phyloP scores from a whole-genome alignment of 2,888 invertebrate species.

The Sesamia inferens region DNA sequence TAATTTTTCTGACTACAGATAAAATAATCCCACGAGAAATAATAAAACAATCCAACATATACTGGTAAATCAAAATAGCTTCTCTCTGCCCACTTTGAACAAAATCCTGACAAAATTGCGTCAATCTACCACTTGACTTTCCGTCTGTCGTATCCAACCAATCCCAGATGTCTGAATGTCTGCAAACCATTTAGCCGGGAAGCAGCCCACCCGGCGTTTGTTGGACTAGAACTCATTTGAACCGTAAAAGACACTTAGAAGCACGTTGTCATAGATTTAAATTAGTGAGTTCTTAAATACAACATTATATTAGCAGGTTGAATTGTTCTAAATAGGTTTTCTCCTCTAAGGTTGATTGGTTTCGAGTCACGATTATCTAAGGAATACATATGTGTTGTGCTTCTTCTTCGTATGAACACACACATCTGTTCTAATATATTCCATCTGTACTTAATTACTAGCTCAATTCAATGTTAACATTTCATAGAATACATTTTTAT shows the following conservation, averaged over 20 bases:
- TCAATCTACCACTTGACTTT: neutral
- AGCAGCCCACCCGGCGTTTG: neutral
- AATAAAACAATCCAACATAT: too few species aligned
- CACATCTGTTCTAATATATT: neutral
- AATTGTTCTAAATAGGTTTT: neutral
- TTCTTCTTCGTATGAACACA: neutral
- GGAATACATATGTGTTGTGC: neutral
- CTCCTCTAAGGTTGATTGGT: neutral
- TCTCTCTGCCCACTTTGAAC: neutral
- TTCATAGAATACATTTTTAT: neutral
- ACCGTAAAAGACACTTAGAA: neutral
- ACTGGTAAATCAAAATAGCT: neutral
- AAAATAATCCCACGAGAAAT: too few species aligned
- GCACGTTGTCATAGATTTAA: neutral
- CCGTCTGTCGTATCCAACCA: too few species aligned
- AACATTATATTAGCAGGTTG: neutral
- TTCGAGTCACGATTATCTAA: neutral
- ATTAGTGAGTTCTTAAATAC: neutral
- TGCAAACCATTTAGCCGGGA: neutral
- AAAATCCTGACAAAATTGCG: neutral
- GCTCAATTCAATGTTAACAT: neutral
- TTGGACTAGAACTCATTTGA: neutral
- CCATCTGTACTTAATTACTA: neutral
- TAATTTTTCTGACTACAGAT: neutral
- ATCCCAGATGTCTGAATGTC: too few species aligned